phyloP scores from a whole-genome alignment of 2,113 vertebrate species.

The Lophotis ruficrista region DNA sequence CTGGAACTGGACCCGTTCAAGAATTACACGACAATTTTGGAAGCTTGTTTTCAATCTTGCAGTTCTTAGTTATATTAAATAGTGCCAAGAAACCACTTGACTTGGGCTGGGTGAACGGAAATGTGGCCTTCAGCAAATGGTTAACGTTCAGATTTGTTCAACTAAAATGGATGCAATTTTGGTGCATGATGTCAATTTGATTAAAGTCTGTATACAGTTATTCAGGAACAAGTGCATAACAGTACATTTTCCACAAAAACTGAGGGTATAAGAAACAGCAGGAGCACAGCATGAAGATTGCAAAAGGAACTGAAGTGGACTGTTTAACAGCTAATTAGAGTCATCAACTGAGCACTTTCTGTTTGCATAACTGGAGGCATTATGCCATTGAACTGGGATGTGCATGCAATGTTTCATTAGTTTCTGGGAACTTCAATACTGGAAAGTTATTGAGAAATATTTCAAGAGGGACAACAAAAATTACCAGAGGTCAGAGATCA shows the following conservation, averaged over 20 bases:
- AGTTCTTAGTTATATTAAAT: not conserved
- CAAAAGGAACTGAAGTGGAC: slow-evolving; percentile 31
- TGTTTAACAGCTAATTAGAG: slow-evolving; percentile 56
- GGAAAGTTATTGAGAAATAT: not conserved
- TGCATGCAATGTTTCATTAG: slow-evolving; percentile 4
- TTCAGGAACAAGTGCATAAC: not conserved
- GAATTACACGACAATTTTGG: not conserved
- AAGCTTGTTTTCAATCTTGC: not conserved
- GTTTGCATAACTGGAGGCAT: slow-evolving; percentile 21
- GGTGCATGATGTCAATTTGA: not conserved
- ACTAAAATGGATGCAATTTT: not conserved
- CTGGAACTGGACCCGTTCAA: not conserved
- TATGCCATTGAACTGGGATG: not conserved
- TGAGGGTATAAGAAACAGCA: slow-evolving; percentile 9
- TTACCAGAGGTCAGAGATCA: not conserved
- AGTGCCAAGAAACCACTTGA: not conserved
- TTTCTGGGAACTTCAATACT: not conserved
- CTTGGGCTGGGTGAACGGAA: not conserved
- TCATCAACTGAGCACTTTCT: slow-evolving; percentile 31
- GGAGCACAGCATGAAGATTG: slow-evolving; percentile 8
- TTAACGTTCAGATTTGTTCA: not conserved
- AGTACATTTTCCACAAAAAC: not conserved
- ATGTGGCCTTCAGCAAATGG: not conserved
- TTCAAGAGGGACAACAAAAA: not conserved
- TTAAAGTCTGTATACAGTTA: slow-evolving; percentile 8